Evolutionary conservation across 2,888 invertebrate genomes (phyloP).

Genomic region (Crematogaster levior): DNA sequence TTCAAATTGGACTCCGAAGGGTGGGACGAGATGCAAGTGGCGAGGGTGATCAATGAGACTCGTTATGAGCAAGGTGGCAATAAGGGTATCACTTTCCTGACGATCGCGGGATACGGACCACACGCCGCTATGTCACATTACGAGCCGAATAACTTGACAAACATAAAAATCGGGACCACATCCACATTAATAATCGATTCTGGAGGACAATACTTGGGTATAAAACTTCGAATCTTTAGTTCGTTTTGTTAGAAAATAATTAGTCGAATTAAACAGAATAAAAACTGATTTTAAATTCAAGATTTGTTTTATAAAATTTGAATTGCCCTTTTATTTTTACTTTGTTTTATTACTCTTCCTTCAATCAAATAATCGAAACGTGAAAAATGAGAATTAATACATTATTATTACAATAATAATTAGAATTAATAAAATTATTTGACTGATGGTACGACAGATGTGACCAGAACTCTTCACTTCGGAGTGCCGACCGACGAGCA

Average conservation of each 20-base stretch:
- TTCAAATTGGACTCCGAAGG: conserved; percentile 81
- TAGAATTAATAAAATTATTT: too few species aligned
- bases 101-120: conserved; percentile 94
- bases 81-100: conserved; percentile 93
- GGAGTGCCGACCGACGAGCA: conserved; percentile 91
- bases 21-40: conserved; percentile 92
- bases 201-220: conserved; percentile 96
- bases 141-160: conserved; percentile 89
- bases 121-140: conserved; percentile 97
- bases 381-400: neutral
- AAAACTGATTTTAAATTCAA: neutral
- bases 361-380: neutral
- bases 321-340: neutral
- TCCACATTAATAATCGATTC: conserved; percentile 96
- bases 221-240: neutral
- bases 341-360: neutral
- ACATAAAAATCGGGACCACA: conserved; percentile 89
- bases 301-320: neutral
- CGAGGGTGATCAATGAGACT: conserved; percentile 90
- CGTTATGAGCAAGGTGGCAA: conserved; percentile 91
- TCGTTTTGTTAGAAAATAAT: neutral
- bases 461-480: conserved; percentile 95
- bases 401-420: too few species aligned
- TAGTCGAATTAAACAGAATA: neutral
- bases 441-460: conserved; percentile 96